Evolutionary conservation across 1,140 invertebrate genomes (phyloP), one percentile per base, ranked within the genome.

Genomic region (Zaprionus ghesquierei): DNA sequence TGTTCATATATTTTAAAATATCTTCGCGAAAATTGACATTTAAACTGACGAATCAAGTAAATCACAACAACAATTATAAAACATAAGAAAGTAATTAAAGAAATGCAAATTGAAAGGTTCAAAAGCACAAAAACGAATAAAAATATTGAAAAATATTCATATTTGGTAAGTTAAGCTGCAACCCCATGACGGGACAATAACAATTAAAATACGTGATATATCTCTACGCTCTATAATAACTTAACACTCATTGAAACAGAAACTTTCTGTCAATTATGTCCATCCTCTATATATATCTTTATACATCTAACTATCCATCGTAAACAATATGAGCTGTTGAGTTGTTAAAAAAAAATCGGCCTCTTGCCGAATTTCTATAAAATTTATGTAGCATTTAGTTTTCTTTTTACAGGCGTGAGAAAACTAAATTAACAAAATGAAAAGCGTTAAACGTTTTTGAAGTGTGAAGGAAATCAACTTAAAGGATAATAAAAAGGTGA

Each of bases 91-190:
- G 35, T 58, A 33, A 50, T 9, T 22, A 49, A 54, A 35, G 35
- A 73, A 44, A 27, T 35, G 3, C 54, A 60, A 33, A 18, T 3
- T 53, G 8, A 50, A 69, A 54, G 27, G 38, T 31, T 38, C 15
- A 41, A 74, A 69, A 29, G 29, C 63, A 60, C 22, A 54, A 20
- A 61, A 68, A 76, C 38, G 3, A 58, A 46, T 61, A 22, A 38
- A 73, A n/a, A 51, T 58, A 44, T 73, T 68, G 35, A 58, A 64
- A 75, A 64, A 27, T 50, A 58, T 20, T 38, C 38, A 81, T 78
- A 66, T 87, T 86, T 87, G 82, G 82, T 86, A 86, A 86, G 82
- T 86, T 87, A 86, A 87, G 82, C 69, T 70, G 27, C 44, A 74
- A 70, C 31, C 41, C 35, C 9, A 9, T 20, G 10, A 35, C 33